Percentiles rank a stretch among this genome's conserved stretches.
These are phyloP conservation scores for Pseudomugil gertrudae DNA, from an alignment of 2,797 vertebrate species.

Conservation along the genomic window DNA sequence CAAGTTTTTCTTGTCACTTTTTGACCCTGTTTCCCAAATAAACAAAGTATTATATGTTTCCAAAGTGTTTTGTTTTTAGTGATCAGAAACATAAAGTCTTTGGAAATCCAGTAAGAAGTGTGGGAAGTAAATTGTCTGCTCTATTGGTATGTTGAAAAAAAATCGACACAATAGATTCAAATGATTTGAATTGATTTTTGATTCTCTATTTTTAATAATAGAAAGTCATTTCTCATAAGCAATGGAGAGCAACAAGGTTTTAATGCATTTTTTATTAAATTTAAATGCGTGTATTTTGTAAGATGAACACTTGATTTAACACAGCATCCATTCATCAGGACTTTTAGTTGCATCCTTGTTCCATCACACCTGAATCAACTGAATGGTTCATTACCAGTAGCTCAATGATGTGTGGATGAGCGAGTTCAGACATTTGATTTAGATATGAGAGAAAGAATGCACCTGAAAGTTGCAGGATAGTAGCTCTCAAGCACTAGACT, in stretches of 20 bases:
- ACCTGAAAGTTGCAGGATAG: too few relatives aligned
- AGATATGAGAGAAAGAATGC: too few relatives aligned
- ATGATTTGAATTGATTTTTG: too few relatives aligned
- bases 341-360: too few relatives aligned
- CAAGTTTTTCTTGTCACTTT: conserved; percentile 37
- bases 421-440: too few relatives aligned
- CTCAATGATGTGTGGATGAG: too few relatives aligned
- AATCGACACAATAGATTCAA: background rate
- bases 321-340: conserved; percentile 2
- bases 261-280: background rate
- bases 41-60: conserved; percentile 66
- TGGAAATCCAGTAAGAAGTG: conserved; percentile 12
- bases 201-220: background rate
- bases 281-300: conserved; percentile 3
- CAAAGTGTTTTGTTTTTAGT: conserved; percentile 56
- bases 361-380: too few relatives aligned
- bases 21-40: conserved; percentile 57
- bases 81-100: conserved; percentile 47
- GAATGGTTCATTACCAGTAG: too few relatives aligned
- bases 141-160: conserved; percentile 4
- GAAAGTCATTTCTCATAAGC: background rate
- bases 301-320: conserved; percentile 14
- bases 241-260: background rate
- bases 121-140: background rate
- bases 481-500: too few relatives aligned